Conservation (phyloP, 2,888 invertebrate species). For the Boloria euphrosyne region DNA sequence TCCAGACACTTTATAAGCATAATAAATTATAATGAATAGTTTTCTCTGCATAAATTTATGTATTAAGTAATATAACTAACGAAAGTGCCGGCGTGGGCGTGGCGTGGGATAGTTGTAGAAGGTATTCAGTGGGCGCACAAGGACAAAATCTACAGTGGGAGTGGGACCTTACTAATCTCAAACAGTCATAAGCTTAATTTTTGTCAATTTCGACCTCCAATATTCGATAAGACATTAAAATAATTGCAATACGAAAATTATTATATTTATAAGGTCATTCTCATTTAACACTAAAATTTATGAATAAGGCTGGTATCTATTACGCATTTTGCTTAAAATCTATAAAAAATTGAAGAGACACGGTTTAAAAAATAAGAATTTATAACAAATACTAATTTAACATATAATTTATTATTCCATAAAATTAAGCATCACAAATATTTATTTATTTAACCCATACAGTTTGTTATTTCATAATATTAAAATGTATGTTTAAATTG, state of each 20-base stretch:
- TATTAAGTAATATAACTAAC: conserved; percentile 66
- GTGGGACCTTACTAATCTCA: conserved; percentile 39
- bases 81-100: conserved; percentile 71
- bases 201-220: neutral
- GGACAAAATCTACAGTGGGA: conserved; percentile 61
- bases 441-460: too few relatives aligned
- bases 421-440: too few relatives aligned
- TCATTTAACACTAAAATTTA: too few relatives aligned
- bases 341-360: too few relatives aligned
- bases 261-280: too few relatives aligned
- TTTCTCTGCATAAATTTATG: conserved; percentile 55
- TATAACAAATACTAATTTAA: too few relatives aligned
- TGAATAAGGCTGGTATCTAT: too few relatives aligned
- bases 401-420: too few relatives aligned
- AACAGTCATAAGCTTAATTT: neutral
- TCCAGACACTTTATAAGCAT: conserved; percentile 4
- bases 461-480: neutral
- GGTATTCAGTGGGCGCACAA: conserved; percentile 66
- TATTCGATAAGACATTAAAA: neutral
- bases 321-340: too few relatives aligned
- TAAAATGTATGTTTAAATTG: conserved; percentile 1
- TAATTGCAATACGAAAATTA: neutral
- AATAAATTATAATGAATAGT: conserved; percentile 32
- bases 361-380: too few relatives aligned
- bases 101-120: conserved; percentile 65